Base-by-base conservation (phyloP, 2,113 vertebrate species). In the Datnioides undecimradiatus region DNA sequence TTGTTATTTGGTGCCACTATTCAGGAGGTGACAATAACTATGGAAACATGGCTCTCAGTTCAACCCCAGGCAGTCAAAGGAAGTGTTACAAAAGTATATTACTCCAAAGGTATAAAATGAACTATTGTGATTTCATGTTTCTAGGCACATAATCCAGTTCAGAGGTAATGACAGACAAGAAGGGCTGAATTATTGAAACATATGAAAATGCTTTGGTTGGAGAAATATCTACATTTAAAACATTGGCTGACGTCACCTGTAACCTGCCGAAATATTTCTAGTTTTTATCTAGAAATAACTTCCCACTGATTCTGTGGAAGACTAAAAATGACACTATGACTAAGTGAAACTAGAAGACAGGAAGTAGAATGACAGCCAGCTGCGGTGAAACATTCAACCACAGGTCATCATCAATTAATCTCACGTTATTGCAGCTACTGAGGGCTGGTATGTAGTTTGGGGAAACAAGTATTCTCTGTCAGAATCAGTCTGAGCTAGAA, bases 281-380 rank as follows among this genome's bases (percentile, higher is more conserved):
- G 25, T 34, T 40, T 43, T 33, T 40, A 34, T 43, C 6, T 27
- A 13, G 1, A 69, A 27, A 16, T 31, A 17, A n/a, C 46, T 33
- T 60, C 25, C 11, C 33, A 11, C 16, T 85, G 40, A 54, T 5
- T 65, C 5, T 63, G 40, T 40, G 33, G 23, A 6, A 69, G 43
- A n/a, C 36, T 49, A 40, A 79, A 78, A 74, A 57, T 60, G 36
- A 43, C 48, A 58, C 16, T 27, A 45, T 36, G 38, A 41, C 21
- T 12, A n/a, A 33, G 25, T 31, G 38, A 57, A n/a, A n/a, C n/a
- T 36, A 19, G 14, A 70, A 48, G 14, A 8, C 21, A 77, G 33
- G 46, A 80, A 45, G 60, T 54, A 67, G 59, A 33, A 33, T 62
- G 58, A 19, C 58, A 52, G 51, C 1, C 19, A 45, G 58, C 46